A percentile compares a stretch with the other conserved stretches of the same genome.
Conservation (phyloP, 2,888 invertebrate genomes). For the Chesias legatella region DNA sequence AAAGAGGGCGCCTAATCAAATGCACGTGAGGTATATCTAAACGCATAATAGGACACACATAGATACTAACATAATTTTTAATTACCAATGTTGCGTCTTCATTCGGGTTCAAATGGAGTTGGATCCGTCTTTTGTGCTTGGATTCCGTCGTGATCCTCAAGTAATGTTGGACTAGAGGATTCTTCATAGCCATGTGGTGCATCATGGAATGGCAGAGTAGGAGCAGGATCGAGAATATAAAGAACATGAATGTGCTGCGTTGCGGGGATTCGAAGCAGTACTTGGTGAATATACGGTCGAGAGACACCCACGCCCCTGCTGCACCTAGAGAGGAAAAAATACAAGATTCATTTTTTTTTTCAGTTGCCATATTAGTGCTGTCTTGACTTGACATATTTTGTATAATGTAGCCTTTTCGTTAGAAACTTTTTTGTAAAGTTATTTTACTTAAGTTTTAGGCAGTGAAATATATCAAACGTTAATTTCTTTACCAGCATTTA, state of each 20-base stretch:
- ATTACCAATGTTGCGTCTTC: conserved; percentile 90
- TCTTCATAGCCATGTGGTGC: conserved; percentile 88
- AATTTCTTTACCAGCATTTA: too few species aligned
- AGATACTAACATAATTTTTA: conserved; percentile 18
- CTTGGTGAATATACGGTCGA: conserved; percentile 92
- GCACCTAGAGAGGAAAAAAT: conserved; percentile 80
- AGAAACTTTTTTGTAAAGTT: too few species aligned
- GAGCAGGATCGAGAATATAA: conserved; percentile 88
- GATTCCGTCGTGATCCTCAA: conserved; percentile 87
- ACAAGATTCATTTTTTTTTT: too few species aligned
- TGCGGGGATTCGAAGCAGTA: conserved; percentile 87
- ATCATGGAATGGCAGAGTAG: conserved; percentile 88
- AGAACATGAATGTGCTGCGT: conserved; percentile 92
- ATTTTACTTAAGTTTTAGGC: too few species aligned
- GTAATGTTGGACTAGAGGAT: conserved; percentile 92
- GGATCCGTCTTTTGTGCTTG: conserved; percentile 87
- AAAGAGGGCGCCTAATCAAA: too few species aligned
- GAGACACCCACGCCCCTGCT: conserved; percentile 92
- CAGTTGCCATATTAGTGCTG: too few species aligned
- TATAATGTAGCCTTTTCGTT: too few species aligned
- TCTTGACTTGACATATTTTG: too few species aligned
- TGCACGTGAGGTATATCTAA: too few species aligned
- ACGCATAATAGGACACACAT: too few species aligned
- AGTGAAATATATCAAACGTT: too few species aligned
- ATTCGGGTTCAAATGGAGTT: conserved; percentile 89